These are phyloP conservation scores for Chesias legatella DNA, from an alignment of 2,888 invertebrate genomes.

Conservation along the genomic window DNA sequence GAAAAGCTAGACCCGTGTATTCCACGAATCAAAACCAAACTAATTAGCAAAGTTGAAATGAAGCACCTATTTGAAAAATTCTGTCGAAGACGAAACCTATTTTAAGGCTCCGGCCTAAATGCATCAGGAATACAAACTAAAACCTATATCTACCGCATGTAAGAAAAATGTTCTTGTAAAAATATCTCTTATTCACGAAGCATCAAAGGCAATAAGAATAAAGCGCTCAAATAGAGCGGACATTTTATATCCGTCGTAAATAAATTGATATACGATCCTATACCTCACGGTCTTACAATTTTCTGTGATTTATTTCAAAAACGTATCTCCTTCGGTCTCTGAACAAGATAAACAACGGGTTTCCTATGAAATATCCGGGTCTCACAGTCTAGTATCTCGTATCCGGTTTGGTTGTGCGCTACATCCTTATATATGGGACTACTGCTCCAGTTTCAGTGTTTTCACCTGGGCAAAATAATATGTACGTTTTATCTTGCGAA, in stretches of 20 bases:
- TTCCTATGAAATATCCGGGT: conserved; percentile 14
- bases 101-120: no score
- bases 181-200: no score
- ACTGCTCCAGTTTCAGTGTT: conserved; percentile 9
- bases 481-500: background rate
- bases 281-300: background rate
- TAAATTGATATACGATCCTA: background rate
- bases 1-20: no score
- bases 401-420: conserved; percentile 4
- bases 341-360: conserved; percentile 11
- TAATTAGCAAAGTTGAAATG: no score
- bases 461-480: conserved; percentile 6
- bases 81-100: no score
- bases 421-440: conserved; percentile 10
- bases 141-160: no score
- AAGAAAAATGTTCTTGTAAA: no score
- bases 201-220: no score
- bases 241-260: conserved; percentile 1
- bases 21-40: no score
- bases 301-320: conserved; percentile 4
- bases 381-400: background rate
- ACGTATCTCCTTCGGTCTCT: conserved; percentile 5
- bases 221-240: no score
- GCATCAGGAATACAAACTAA: no score
- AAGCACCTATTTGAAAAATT: no score